A percentile compares a stretch with the other conserved stretches of the same genome.
Conservation (phyloP, 2,797 vertebrate genomes). For the Amblyopsis hoosieri region DNA sequence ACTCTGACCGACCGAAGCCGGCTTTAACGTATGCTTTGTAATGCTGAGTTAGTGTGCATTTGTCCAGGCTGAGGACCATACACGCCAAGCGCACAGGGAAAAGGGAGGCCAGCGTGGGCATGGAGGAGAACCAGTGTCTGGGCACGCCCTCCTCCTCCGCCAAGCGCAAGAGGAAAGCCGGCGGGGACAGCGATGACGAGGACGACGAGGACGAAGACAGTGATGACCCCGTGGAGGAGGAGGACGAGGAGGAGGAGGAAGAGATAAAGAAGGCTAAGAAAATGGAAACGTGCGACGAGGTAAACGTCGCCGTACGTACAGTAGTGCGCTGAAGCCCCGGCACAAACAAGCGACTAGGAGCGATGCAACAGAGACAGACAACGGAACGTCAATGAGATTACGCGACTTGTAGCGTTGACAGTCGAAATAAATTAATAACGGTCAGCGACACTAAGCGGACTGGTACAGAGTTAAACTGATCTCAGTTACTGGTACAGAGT, state of each 20-base stretch:
- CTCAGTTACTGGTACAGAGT: no score
- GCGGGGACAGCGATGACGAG: conserved; percentile 89
- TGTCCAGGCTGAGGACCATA: conserved; percentile 87
- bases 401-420: no score
- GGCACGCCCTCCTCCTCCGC: conserved; percentile 84
- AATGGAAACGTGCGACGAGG: conserved; percentile 91
- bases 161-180: conserved; percentile 89
- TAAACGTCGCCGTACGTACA: conserved; percentile 20
- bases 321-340: no score
- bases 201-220: conserved; percentile 95
- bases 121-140: conserved; percentile 86
- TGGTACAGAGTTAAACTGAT: no score
- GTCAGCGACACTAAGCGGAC: no score
- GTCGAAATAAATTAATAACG: no score
- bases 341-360: no score
- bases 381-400: no score
- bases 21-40: neutral
- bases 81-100: conserved; percentile 94
- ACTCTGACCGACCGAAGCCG: neutral
- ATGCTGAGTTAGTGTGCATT: conserved; percentile 21
- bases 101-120: conserved; percentile 82
- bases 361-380: no score
- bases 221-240: conserved; percentile 92
- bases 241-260: conserved; percentile 96
- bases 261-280: conserved; percentile 93